Percentiles rank a stretch among this genome's conserved stretches.
These are phyloP conservation scores for Tupaia tana DNA, from an alignment of 2,113 vertebrate species.

Conservation along the genomic window DNA sequence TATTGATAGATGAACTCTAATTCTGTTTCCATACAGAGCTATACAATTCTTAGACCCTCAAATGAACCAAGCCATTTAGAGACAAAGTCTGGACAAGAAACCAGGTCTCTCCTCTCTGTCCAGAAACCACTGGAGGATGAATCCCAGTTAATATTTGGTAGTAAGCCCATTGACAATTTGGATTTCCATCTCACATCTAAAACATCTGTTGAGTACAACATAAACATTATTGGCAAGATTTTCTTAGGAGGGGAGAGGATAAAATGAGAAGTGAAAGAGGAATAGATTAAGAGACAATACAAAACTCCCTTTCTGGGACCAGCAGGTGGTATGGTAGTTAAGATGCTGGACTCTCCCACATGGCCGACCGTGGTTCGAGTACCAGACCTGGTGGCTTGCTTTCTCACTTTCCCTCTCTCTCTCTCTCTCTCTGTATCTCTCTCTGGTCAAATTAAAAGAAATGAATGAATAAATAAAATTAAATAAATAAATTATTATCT, in stretches of 20 bases:
- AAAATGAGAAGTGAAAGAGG: fast-evolving
- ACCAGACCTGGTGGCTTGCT: no score
- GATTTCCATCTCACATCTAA: slow-evolving; percentile 16
- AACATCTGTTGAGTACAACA: neutral
- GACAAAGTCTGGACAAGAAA: neutral
- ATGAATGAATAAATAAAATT: no score
- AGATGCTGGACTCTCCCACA: no score
- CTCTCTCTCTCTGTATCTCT: no score
- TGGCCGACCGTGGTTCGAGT: no score
- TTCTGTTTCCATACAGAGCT: neutral
- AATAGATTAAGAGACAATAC: neutral
- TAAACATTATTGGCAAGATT: neutral
- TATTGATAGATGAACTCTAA: neutral
- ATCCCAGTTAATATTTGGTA: neutral
- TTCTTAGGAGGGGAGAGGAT: neutral
- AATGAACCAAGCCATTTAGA: neutral
- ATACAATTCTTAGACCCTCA: neutral
- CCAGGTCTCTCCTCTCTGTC: neutral
- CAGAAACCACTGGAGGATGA: neutral
- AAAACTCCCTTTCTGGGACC: neutral
- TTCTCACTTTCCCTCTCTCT: no score
- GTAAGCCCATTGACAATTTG: neutral
- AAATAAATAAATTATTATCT: no score
- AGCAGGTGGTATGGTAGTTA: no score
- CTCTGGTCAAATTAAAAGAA: no score